Conservation (phyloP, 2,888 invertebrate genomes). For the Ophion slaviceki region DNA sequence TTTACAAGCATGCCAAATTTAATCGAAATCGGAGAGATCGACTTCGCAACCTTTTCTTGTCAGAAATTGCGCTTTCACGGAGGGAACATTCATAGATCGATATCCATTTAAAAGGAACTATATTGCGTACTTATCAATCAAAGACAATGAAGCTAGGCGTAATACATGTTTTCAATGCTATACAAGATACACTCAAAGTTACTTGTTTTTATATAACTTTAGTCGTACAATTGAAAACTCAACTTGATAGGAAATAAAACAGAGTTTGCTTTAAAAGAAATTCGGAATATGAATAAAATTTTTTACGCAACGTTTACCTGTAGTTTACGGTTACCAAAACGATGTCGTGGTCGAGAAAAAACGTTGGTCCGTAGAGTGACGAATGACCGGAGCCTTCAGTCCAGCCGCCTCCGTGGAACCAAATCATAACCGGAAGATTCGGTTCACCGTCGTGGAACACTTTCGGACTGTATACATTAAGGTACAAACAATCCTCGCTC, state of each 20-base stretch:
- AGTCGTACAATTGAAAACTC: background rate
- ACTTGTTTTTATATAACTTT: background rate
- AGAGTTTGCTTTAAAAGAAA: background rate
- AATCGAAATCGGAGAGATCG: too few species aligned
- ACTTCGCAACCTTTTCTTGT: too few species aligned
- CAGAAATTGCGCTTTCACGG: too few species aligned
- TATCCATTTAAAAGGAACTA: too few species aligned
- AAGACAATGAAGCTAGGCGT: too few species aligned
- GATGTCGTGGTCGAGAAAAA: constrained; percentile 88
- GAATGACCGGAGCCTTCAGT: constrained; percentile 89
- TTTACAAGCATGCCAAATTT: too few species aligned
- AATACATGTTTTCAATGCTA: too few species aligned
- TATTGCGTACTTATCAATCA: too few species aligned
- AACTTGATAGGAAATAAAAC: background rate
- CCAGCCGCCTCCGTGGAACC: constrained; percentile 91
- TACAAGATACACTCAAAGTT: too few species aligned
- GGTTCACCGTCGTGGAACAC: constrained; percentile 78
- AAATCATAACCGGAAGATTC: constrained; percentile 89
- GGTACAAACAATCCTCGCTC: constrained; percentile 92
- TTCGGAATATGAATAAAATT: background rate
- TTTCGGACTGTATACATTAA: constrained; percentile 89
- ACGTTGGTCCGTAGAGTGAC: constrained; percentile 89
- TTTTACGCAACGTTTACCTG: constrained; percentile 80
- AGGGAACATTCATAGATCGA: too few species aligned
- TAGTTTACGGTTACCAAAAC: constrained; percentile 89